Evolutionary conservation across 2,797 vertebrate genomes (phyloP), one percentile per base, ranked within the genome.

Genomic region (Rhinella marina): DNA sequence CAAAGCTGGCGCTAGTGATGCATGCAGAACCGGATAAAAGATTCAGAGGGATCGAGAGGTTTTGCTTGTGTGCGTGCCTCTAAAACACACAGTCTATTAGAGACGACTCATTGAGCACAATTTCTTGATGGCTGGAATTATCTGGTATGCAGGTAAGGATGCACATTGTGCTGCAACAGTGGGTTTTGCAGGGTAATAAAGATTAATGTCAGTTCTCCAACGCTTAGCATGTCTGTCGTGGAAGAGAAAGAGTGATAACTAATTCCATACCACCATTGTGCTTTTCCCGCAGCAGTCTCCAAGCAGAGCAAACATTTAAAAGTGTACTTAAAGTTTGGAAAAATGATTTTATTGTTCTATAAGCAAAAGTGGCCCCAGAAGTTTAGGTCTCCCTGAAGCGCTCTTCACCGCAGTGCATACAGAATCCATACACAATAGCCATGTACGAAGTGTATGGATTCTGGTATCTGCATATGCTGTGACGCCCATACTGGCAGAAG

Each of bases 71-170:
- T 77, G 50, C 64, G 54, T 76, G 73, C 84, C 68, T 86, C 19
- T 56, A 83, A 78, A 82, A 82, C 85, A 29, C 79, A 79, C 59
- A 82, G 70, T 78, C 62, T 78, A 89, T 89, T 76, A 89, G 59
- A 62, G 29, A 86, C 17, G 81, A 27, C 88, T 89, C 88, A 82
- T 68, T 86, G 84, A 89, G 84, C 84, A 82, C 84, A 66, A 72
- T 89, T 78, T 72, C 61, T 57, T 76, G 87, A 88, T 41, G 68
- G 56, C 77, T 62, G 7, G 64, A 88, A 86, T 77, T 81, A 89
- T 77, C 54, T 77, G 72, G 50, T 59, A 82, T 76, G 78, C 70
- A 66, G 68, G 61, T 76, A 75, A 84, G 85, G 68, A 76, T 87
- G 59, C 59, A 85, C 84, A 78, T 6, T 29, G 54, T 56, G 19